Percentiles rank a stretch among this genome's conserved stretches.
Conservation (phyloP, 2,113 vertebrate genomes). For the Marmota flaviventris region DNA sequence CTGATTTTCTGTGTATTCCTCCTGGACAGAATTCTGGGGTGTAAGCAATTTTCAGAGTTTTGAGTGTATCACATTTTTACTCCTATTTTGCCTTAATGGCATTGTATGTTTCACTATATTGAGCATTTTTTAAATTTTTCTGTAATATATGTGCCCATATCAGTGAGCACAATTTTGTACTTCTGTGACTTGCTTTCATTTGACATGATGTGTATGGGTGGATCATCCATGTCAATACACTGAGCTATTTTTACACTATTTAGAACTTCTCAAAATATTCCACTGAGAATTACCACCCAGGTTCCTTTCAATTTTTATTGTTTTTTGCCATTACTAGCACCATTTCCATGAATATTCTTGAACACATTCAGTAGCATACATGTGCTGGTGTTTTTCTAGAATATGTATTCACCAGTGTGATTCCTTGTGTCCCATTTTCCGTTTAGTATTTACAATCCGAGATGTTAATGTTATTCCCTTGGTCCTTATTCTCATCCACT, state of each 20-base stretch:
- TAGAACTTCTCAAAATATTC: not conserved
- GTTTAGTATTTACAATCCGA: not conserved
- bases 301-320: not conserved
- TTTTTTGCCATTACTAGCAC: not conserved
- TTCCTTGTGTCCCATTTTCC: not conserved
- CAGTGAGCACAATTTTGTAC: not conserved
- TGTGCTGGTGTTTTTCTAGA: not conserved
- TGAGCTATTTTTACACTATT: not conserved
- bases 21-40: not conserved
- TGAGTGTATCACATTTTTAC: not conserved
- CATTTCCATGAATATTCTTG: conserved; percentile 13
- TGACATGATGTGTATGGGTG: not conserved
- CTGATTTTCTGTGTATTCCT: fast-evolving
- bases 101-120: not conserved
- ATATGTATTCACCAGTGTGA: not conserved
- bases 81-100: not conserved
- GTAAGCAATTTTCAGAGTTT: not conserved
- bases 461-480: not conserved
- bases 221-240: not conserved
- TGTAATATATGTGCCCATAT: not conserved
- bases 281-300: not conserved
- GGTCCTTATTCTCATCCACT: not conserved
- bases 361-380: not conserved
- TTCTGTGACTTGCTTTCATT: not conserved
- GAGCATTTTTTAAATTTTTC: not conserved